Percentiles rank a stretch among this genome's conserved stretches.
phyloP scores from a whole-genome alignment of 2,888 invertebrate genomes.

The Idaea dimidiata region DNA sequence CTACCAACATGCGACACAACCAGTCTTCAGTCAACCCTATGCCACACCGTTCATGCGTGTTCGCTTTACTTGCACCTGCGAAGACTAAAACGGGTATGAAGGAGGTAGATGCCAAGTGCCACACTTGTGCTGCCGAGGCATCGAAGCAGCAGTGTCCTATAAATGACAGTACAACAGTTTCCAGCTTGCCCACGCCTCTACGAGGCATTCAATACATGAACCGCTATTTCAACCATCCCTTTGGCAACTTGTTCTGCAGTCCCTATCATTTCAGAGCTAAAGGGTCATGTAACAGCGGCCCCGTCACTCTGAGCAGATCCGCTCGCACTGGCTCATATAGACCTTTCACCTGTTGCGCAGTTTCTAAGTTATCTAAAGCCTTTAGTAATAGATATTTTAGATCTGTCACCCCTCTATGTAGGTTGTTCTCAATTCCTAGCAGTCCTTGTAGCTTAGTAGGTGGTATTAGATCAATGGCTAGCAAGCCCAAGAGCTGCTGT shows the following conservation, averaged over 20 bases:
- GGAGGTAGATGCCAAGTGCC: neutral
- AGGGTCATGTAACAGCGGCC: conserved; percentile 29
- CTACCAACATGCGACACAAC: neutral
- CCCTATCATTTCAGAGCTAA: conserved; percentile 54
- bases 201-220: conserved; percentile 57
- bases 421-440: conserved; percentile 29
- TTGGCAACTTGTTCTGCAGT: conserved; percentile 64
- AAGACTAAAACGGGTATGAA: neutral
- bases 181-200: conserved; percentile 45
- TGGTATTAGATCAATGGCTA: conserved; percentile 2
- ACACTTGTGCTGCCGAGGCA: neutral
- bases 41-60: conserved; percentile 16
- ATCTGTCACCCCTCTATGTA: conserved; percentile 27
- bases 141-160: conserved; percentile 28
- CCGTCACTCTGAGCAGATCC: conserved; percentile 32
- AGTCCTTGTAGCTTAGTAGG: conserved; percentile 24
- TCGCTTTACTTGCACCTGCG: conserved; percentile 5
- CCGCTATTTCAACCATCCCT: conserved; percentile 64
- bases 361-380: conserved; percentile 5
- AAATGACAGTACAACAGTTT: conserved; percentile 28
- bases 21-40: neutral
- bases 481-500: conserved; percentile 5
- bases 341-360: conserved; percentile 20
- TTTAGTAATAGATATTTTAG: conserved; percentile 18
- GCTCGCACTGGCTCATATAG: conserved; percentile 28